These are phyloP conservation scores for Lagenorhynchus albirostris DNA, from an alignment of 2,113 vertebrate species.

Conservation along the genomic window DNA sequence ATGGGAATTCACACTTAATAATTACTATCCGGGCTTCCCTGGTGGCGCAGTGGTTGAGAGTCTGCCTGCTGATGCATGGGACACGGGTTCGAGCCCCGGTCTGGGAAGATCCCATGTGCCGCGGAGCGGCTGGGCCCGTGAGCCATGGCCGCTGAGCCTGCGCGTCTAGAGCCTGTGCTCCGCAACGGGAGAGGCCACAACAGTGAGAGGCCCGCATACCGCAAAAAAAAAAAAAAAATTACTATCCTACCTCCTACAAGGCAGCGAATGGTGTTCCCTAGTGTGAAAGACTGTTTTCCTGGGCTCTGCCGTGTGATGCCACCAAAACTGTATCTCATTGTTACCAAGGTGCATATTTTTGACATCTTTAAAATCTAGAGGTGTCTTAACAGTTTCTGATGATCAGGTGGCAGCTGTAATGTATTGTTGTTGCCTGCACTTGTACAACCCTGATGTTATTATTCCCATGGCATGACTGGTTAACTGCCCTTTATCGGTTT, in stretches of 20 bases:
- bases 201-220: too few relatives aligned
- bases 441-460: neutral
- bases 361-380: neutral
- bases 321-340: neutral
- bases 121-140: too few relatives aligned
- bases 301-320: neutral
- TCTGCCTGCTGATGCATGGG: too few relatives aligned
- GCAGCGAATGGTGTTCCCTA: neutral
- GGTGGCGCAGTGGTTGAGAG: too few relatives aligned
- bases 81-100: too few relatives aligned
- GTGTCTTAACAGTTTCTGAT: neutral
- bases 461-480: neutral
- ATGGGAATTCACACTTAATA: neutral
- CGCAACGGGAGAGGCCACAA: too few relatives aligned
- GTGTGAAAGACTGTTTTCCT: neutral
- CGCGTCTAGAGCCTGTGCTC: too few relatives aligned
- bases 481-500: neutral
- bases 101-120: too few relatives aligned
- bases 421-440: neutral
- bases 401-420: neutral
- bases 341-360: neutral
- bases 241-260: neutral
- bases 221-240: neutral
- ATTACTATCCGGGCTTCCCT: neutral
- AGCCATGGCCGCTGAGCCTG: too few relatives aligned